Evolutionary conservation across 2,113 vertebrate genomes (phyloP).

Genomic region (Pelusios castaneus): DNA sequence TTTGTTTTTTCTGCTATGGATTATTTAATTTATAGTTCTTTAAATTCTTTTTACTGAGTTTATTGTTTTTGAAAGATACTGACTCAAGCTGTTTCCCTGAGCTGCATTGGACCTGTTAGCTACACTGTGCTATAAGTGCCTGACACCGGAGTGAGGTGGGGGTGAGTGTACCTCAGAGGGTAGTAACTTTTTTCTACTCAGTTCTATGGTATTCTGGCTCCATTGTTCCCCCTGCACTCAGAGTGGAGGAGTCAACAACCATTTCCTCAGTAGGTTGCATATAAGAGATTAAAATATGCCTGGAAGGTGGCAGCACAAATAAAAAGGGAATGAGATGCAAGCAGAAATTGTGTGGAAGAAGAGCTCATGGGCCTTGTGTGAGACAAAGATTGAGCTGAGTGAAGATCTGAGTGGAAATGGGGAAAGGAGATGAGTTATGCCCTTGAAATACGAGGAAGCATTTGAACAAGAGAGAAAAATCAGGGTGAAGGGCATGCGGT

Average conservation of each 20-base stretch:
- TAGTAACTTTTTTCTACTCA: slow-evolving; percentile 3
- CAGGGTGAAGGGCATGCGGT: not conserved
- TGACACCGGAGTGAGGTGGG: not conserved
- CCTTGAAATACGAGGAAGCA: not conserved
- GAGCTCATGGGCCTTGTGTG: not conserved
- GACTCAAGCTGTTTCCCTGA: not conserved
- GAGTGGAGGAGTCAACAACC: not conserved
- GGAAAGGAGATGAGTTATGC: not conserved
- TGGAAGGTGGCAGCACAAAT: not conserved
- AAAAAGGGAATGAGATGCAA: not conserved
- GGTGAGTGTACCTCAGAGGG: not conserved
- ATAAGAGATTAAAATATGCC: not conserved
- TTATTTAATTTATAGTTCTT: too few relatives aligned
- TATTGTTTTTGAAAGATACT: not conserved
- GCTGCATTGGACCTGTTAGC: not conserved
- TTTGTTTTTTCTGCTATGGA: not conserved
- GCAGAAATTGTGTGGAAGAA: not conserved
- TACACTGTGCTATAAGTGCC: not conserved
- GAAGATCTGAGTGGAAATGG: not conserved
- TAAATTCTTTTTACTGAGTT: not conserved
- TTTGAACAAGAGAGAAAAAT: not conserved
- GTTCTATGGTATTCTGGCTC: not conserved
- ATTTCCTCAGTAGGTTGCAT: not conserved
- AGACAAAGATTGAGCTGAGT: not conserved
- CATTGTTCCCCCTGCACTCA: not conserved